These are phyloP conservation scores for Apostichopus parvimensis DNA, from an alignment of 35 echinoderm and acorn worm species.

Conservation along the genomic window DNA sequence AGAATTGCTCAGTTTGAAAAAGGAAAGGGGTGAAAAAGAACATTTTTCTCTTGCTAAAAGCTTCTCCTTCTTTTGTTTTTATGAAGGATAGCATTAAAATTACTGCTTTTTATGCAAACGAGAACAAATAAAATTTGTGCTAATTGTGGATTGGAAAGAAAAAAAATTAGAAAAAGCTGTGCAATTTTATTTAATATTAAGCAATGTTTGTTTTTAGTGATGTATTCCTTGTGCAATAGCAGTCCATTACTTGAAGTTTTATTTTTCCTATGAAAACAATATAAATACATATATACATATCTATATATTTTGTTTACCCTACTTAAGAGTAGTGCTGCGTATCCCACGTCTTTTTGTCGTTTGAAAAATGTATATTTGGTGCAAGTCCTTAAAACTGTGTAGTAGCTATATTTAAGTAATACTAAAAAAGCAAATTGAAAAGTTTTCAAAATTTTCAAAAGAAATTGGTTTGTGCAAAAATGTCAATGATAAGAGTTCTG, in stretches of 20 bases:
- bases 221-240: background rate
- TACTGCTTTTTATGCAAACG: background rate
- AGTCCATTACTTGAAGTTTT: background rate
- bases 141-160: background rate
- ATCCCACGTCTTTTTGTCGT: background rate
- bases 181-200: background rate
- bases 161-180: background rate
- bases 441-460: no score
- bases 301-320: background rate
- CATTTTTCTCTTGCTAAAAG: no score
- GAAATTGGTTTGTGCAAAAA: no score
- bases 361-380: background rate
- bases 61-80: background rate
- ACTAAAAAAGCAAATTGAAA: no score
- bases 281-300: background rate
- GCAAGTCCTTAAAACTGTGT: background rate
- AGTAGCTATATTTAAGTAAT: background rate
- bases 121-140: background rate
- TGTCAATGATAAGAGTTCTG: background rate
- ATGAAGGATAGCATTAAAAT: background rate
- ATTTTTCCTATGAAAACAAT: background rate
- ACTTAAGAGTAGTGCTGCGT: background rate
- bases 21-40: no score
- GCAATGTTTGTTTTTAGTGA: background rate
- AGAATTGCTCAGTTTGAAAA: no score